These are phyloP conservation scores for Trypoxylon attenuatum DNA, from an alignment of 2,888 invertebrate genomes.

Conservation along the genomic window DNA sequence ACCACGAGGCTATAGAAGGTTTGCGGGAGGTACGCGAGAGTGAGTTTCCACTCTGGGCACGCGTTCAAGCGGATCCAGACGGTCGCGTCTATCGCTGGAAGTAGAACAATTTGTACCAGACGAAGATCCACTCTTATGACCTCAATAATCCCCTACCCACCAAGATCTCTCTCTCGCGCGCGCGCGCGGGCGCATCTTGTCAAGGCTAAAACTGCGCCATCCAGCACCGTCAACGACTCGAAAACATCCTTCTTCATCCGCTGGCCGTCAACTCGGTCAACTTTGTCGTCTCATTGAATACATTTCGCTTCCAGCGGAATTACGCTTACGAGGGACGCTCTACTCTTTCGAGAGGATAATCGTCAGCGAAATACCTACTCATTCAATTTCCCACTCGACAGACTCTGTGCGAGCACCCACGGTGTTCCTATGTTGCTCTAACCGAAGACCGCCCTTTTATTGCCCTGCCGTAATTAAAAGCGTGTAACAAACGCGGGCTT, in stretches of 20 bases:
- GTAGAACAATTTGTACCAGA: slow-evolving; percentile 47
- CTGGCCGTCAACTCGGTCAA: neutral
- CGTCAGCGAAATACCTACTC: neutral
- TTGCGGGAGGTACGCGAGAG: slow-evolving; percentile 1
- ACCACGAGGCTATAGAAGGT: neutral
- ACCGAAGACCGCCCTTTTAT: neutral
- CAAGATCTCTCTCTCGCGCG: too few species aligned
- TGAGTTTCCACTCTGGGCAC: slow-evolving; percentile 16
- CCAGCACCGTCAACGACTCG: slow-evolving; percentile 2
- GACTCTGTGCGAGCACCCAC: neutral
- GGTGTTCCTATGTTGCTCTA: neutral
- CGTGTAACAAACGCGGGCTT: neutral
- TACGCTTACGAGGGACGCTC: neutral
- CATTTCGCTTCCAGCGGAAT: neutral
- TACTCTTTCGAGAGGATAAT: neutral
- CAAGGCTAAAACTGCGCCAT: slow-evolving; percentile 41
- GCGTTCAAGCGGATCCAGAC: slow-evolving; percentile 20
- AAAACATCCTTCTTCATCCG: neutral
- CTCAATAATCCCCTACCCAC: slow-evolving; percentile 43
- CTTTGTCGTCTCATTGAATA: neutral
- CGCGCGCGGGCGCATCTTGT: slow-evolving; percentile 20
- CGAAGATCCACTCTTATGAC: slow-evolving; percentile 46
- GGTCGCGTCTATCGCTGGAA: slow-evolving; percentile 27
- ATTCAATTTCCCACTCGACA: neutral
- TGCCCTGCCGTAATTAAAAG: neutral